phyloP scores from a whole-genome alignment of 1,140 invertebrate genomes.

The Acromyrmex heyeri region DNA sequence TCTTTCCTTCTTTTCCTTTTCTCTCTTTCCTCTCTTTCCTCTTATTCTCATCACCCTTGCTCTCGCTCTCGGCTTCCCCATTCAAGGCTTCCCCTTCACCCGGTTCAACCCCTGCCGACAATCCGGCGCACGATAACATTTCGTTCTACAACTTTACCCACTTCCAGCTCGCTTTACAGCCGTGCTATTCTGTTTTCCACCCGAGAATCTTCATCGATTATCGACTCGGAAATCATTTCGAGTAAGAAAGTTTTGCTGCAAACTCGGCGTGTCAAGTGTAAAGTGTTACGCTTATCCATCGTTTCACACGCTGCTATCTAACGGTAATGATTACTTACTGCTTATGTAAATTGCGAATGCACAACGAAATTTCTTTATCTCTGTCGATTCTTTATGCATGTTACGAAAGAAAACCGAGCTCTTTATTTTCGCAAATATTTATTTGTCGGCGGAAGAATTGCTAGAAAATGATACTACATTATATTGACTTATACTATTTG shows the following conservation, averaged over 20 bases:
- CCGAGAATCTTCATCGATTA: constrained; percentile 73
- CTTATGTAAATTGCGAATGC: not conserved
- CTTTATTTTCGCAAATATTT: constrained; percentile 13
- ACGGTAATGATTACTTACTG: constrained; percentile 24
- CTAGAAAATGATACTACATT: not conserved
- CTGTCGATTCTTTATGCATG: not conserved
- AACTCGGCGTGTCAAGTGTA: constrained; percentile 67
- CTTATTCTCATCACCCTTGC: constrained; percentile 64
- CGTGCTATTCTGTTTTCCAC: constrained; percentile 66
- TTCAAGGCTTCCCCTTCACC: constrained; percentile 82
- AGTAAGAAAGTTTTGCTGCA: constrained; percentile 65
- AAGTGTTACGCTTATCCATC: constrained; percentile 47
- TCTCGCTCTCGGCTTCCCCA: constrained; percentile 77
- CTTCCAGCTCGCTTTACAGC: constrained; percentile 81
- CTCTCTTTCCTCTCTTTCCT: constrained; percentile 76
- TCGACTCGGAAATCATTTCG: constrained; percentile 69
- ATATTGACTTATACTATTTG: not conserved
- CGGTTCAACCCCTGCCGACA: constrained; percentile 79
- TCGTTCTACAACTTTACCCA: constrained; percentile 84
- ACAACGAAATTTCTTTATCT: constrained; percentile 4
- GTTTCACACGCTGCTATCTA: constrained; percentile 22
- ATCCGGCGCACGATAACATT: constrained; percentile 84
- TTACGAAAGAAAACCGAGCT: not conserved
- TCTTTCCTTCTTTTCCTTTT: constrained; percentile 49
- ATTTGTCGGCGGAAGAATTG: not conserved